Evolutionary conservation across 2,888 invertebrate species (phyloP).

Genomic region (Epinotia nisella): DNA sequence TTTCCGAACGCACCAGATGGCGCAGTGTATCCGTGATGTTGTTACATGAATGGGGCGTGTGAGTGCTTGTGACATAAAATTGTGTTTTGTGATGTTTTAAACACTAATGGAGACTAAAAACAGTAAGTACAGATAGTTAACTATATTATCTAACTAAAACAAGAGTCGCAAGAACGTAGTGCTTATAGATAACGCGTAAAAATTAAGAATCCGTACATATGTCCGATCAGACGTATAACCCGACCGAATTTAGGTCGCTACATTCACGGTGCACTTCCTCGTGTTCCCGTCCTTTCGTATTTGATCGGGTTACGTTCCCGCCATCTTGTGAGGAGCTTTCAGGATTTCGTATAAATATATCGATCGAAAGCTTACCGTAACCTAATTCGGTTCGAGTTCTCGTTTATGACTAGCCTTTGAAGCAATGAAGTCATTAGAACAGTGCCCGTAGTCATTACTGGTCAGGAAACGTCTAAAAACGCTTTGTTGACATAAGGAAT

Average conservation of each 20-base stretch:
- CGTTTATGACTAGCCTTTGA: constrained; percentile 53
- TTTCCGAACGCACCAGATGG: constrained; percentile 72
- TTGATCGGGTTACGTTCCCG: constrained; percentile 74
- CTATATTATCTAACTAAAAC: constrained; percentile 48
- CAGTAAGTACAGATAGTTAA: constrained; percentile 71
- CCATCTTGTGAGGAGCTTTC: constrained; percentile 82
- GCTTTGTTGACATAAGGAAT: constrained; percentile 70
- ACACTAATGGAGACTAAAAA: constrained; percentile 72
- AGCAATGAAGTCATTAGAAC: constrained; percentile 48
- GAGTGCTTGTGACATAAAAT: constrained; percentile 81
- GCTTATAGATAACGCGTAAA: constrained; percentile 69
- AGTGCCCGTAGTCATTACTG: constrained; percentile 46
- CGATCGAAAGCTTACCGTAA: constrained; percentile 77
- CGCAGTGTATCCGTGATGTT: constrained; percentile 83
- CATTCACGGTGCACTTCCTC: constrained; percentile 61
- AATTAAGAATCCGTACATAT: constrained; percentile 78
- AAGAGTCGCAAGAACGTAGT: constrained; percentile 57
- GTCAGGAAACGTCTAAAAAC: constrained; percentile 48
- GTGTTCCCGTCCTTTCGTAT: constrained; percentile 59
- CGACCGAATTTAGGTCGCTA: constrained; percentile 72
- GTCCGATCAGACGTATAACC: constrained; percentile 77
- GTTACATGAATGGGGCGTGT: constrained; percentile 83
- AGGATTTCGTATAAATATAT: constrained; percentile 80
- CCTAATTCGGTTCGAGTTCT: constrained; percentile 66
- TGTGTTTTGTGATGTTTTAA: constrained; percentile 81